Conservation (phyloP, 2,888 invertebrate genomes). For the Biston stratarius region DNA sequence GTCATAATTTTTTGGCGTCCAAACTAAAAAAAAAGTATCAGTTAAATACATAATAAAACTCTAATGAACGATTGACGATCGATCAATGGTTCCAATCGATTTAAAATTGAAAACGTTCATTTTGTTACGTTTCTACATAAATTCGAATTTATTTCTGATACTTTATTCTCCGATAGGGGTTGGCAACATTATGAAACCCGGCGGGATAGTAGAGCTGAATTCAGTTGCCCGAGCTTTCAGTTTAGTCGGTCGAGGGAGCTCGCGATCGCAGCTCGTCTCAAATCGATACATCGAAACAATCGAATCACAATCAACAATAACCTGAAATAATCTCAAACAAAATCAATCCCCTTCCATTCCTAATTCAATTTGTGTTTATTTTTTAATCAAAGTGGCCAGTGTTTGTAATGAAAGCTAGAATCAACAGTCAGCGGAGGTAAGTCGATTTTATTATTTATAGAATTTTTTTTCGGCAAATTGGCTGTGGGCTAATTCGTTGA, state of each 20-base stretch:
- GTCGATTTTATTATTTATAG: constrained; percentile 46
- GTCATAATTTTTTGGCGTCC: no score
- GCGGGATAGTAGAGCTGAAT: constrained; percentile 57
- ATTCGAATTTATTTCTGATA: background rate
- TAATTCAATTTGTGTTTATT: constrained; percentile 36
- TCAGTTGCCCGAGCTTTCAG: constrained; percentile 11
- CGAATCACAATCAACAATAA: constrained; percentile 51
- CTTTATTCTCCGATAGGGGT: background rate
- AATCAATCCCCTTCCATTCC: constrained; percentile 37
- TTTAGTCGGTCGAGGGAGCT: constrained; percentile 76
- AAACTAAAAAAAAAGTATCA: no score
- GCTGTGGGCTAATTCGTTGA: constrained; percentile 34
- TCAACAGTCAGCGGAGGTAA: constrained; percentile 24
- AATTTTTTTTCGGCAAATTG: constrained; percentile 41
- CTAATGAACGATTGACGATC: no score
- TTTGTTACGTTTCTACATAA: no score
- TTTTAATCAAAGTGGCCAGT: constrained; percentile 28
- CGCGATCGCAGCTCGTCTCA: constrained; percentile 46
- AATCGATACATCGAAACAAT: constrained; percentile 28
- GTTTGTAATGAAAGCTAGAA: constrained; percentile 1
- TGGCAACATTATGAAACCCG: constrained; percentile 67
- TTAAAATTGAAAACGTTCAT: no score
- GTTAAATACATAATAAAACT: no score
- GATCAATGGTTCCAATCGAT: no score
- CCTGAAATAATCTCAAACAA: constrained; percentile 47